phyloP scores from a whole-genome alignment of 2,888 invertebrate genomes.

The Lycia hirtaria region DNA sequence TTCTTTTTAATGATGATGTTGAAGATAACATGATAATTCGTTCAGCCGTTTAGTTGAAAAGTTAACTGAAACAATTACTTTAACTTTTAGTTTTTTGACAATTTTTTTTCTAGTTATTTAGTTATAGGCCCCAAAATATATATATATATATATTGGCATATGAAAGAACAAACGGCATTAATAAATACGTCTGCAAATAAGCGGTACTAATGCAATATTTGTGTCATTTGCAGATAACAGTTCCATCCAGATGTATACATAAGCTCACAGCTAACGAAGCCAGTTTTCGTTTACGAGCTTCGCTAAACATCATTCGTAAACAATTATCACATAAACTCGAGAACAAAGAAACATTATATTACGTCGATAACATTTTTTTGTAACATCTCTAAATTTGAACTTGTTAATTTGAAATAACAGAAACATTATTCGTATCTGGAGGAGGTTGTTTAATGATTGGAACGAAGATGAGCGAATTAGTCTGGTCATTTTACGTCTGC shows the following conservation, averaged over 20 bases:
- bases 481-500: constrained; percentile 12
- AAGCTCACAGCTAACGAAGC: constrained; percentile 37
- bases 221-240: constrained; percentile 38
- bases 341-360: constrained; percentile 68
- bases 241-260: constrained; percentile 37
- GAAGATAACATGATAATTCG: too few relatives aligned
- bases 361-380: constrained; percentile 47
- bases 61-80: too few relatives aligned
- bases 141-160: too few relatives aligned
- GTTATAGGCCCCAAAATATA: too few relatives aligned
- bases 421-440: constrained; percentile 16
- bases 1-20: too few relatives aligned
- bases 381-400: constrained; percentile 32
- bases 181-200: constrained; percentile 19
- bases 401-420: constrained; percentile 26
- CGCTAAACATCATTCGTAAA: constrained; percentile 53
- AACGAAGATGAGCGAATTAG: constrained; percentile 15
- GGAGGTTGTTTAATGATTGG: constrained; percentile 17
- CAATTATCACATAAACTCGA: constrained; percentile 70
- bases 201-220: constrained; percentile 29
- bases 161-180: background rate
- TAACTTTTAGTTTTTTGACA: too few relatives aligned
- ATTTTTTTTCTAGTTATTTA: too few relatives aligned
- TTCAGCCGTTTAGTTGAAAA: too few relatives aligned
- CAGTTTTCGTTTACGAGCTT: constrained; percentile 61